phyloP scores from a whole-genome alignment of 2,113 vertebrate genomes.

The Odontesthes bonariensis region DNA sequence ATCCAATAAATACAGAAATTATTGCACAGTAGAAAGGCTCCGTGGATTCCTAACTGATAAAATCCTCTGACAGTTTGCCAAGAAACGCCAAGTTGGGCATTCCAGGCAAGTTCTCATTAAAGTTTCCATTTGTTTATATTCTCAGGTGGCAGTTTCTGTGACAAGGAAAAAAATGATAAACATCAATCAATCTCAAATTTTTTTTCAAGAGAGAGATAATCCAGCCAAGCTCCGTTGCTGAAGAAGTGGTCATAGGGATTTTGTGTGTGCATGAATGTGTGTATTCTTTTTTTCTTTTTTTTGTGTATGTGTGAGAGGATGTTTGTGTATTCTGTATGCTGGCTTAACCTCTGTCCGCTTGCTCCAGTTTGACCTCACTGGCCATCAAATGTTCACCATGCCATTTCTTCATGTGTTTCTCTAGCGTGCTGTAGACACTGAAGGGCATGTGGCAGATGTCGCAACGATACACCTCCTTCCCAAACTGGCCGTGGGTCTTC shows the following conservation, averaged over 20 bases:
- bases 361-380: conserved; percentile 98
- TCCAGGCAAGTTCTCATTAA: conserved; percentile 86
- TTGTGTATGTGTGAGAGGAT: conserved; percentile 15
- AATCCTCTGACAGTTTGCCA: conserved; percentile 90
- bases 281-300: conserved; percentile 5
- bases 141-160: conserved; percentile 91
- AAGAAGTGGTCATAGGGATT: conserved; percentile 71
- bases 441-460: conserved; percentile 99
- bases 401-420: conserved; percentile 99
- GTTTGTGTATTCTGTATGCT: conserved; percentile 44
- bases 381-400: conserved; percentile 99
- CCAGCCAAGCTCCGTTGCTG: conserved; percentile 79
- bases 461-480: conserved; percentile 99
- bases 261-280: conserved; percentile 10
- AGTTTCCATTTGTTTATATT: conserved; percentile 84
- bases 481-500: conserved; percentile 99
- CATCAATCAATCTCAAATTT: conserved; percentile 77
- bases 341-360: conserved; percentile 94
- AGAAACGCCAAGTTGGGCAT: conserved; percentile 88
- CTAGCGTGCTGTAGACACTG: conserved; percentile 99
- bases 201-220: conserved; percentile 78
- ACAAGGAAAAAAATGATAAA: conserved; percentile 73
- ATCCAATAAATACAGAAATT: conserved; percentile 99
- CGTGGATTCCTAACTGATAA: conserved; percentile 95
- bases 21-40: conserved; percentile 99